phyloP scores from a whole-genome alignment of 2,888 invertebrate genomes.

The Lycaena phlaeas region DNA sequence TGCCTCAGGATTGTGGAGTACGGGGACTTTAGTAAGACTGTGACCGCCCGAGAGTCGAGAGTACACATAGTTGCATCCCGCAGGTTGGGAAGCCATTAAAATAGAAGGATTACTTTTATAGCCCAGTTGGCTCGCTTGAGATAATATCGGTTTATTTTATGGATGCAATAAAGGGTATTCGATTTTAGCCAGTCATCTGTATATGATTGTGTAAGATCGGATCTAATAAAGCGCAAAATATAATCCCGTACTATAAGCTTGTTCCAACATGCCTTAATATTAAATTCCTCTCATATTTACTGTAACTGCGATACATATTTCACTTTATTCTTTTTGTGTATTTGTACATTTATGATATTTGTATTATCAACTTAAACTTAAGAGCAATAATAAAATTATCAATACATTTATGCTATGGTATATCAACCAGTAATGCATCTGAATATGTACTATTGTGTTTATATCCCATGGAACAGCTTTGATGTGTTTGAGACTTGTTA shows the following conservation, averaged over 20 bases:
- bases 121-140: conserved; percentile 60
- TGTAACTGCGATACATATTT: not conserved
- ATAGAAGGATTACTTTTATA: conserved; percentile 69
- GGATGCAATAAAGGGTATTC: conserved; percentile 65
- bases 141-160: conserved; percentile 70
- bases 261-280: conserved; percentile 6
- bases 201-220: conserved; percentile 50
- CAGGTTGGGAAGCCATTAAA: conserved; percentile 65
- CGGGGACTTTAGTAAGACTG: conserved; percentile 7
- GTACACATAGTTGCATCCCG: conserved; percentile 33
- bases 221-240: conserved; percentile 24
- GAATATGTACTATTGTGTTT: too few relatives aligned
- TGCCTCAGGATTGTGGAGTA: too few relatives aligned
- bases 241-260: conserved; percentile 7
- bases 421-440: too few relatives aligned
- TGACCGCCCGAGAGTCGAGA: conserved; percentile 12
- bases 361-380: too few relatives aligned
- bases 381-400: too few relatives aligned
- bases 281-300: conserved; percentile 7
- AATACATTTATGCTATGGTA: too few relatives aligned
- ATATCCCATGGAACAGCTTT: too few relatives aligned
- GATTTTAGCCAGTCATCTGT: conserved; percentile 65
- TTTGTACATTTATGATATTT: too few relatives aligned
- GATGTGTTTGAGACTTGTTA: too few relatives aligned
- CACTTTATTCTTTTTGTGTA: not conserved